Percentiles rank a stretch among this genome's conserved stretches.
These are phyloP conservation scores for Drosophila tanythrix DNA, from an alignment of 2,888 invertebrate species.

Conservation along the genomic window DNA sequence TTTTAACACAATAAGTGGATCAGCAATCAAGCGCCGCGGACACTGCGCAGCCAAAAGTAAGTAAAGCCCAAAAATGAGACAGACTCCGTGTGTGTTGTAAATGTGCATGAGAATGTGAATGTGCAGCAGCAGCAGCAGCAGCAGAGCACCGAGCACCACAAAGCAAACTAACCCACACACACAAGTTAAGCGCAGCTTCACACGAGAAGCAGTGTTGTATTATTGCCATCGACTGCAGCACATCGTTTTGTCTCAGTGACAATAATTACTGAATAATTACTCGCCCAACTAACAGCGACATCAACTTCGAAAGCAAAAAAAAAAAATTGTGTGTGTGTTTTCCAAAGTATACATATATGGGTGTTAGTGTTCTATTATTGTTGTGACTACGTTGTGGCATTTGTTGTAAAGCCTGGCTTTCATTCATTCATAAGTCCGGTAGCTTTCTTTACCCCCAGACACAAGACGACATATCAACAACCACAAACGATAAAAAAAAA, in stretches of 20 bases:
- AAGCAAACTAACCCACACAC: constrained; percentile 40
- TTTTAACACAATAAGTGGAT: constrained; percentile 17
- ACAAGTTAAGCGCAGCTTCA: constrained; percentile 43
- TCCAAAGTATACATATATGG: not conserved
- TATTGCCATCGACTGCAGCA: constrained; percentile 16
- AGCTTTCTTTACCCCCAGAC: constrained; percentile 23
- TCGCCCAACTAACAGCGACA: constrained; percentile 17
- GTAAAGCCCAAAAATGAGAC: constrained; percentile 35
- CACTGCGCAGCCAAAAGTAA: constrained; percentile 46
- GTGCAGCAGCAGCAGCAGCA: constrained; percentile 18
- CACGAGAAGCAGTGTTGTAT: constrained; percentile 25
- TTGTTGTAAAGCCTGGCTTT: constrained; percentile 43
- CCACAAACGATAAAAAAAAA: constrained; percentile 16
- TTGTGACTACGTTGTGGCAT: constrained; percentile 25
- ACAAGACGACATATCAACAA: constrained; percentile 22
- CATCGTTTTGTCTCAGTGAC: constrained; percentile 26
- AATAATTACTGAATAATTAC: constrained; percentile 43
- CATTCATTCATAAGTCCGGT: constrained; percentile 57
- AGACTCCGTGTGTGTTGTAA: constrained; percentile 22
- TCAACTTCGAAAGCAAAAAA: constrained; percentile 2
- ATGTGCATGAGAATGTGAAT: constrained; percentile 20
- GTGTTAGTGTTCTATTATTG: constrained; percentile 17
- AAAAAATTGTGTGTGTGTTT: constrained; percentile 7
- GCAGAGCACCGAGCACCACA: constrained; percentile 15
- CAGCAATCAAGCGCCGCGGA: constrained; percentile 22